phyloP scores from a whole-genome alignment of 2,113 vertebrate species.

The Bujurquina vittata region DNA sequence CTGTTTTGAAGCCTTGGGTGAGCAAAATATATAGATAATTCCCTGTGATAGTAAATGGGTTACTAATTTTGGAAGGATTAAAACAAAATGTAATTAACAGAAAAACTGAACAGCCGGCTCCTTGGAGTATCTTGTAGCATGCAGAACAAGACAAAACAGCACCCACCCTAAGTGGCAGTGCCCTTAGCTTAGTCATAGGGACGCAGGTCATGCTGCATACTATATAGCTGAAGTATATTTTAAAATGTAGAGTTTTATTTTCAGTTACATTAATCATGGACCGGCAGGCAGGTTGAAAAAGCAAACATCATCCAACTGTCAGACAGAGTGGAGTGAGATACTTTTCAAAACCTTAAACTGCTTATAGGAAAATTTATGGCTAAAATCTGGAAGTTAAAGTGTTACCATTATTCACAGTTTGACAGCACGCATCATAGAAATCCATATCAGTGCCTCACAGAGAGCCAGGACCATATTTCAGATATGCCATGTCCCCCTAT shows the following conservation, averaged over 20 bases:
- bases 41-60: not conserved
- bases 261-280: not conserved
- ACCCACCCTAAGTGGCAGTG: not conserved
- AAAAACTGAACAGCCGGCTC: not conserved
- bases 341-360: not conserved
- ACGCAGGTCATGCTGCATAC: not conserved
- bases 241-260: not conserved
- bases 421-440: conserved; percentile 25
- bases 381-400: not conserved
- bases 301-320: not conserved
- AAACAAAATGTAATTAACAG: not conserved
- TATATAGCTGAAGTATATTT: not conserved
- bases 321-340: not conserved
- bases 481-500: conserved; percentile 6
- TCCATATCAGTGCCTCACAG: conserved; percentile 37
- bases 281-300: not conserved
- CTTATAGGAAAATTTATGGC: not conserved
- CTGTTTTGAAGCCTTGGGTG: no score
- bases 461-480: conserved; percentile 21
- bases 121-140: not conserved
- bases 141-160: not conserved
- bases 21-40: no score
- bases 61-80: not conserved
- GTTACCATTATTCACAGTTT: conserved; percentile 27
- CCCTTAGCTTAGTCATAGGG: not conserved